Base-by-base conservation (phyloP, 2,113 vertebrate species). In the Rallus limicola region DNA sequence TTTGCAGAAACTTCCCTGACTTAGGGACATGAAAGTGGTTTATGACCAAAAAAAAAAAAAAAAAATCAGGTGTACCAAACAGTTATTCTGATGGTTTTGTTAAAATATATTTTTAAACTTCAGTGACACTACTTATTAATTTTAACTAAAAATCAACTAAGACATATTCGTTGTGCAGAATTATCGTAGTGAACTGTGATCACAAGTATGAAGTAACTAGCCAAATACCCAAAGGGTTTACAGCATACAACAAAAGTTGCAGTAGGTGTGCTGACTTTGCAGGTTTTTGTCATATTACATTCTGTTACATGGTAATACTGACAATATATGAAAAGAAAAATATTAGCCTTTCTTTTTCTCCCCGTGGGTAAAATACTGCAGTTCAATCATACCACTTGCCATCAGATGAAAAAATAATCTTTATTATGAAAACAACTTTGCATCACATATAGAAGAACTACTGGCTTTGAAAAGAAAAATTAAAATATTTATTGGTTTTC, bases 231-330 rank as follows among this genome's bases (percentile, higher is more conserved):
- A 91, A 53, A 90, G 82, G 44, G 3, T 67, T 92, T 82, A 52
- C 31, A 76, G 67, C 46, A 44, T 12, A 85, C 12, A 58, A 75
- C 50, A 81, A 68, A 79, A 65, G 8, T 69, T 94, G 88, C 64
- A 84, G 77, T 83, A 90, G 76, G 88, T 95, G 69, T 83, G 91
- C 88, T 89, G 86, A 92, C 65, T 95, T 81, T 46, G 86, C 83
- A 91, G 36, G 23, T 58, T 88, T 86, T 95, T 92, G 48, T 93
- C 72, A 91, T 89, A 76, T 44, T 79, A 62, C 70, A 68, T 94
- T 94, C 88, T 84, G 33, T 93, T 93, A 62, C 62, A 79, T 69
- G 55, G 36, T 31, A 95, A 90, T 87, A 67, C 38, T 75, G 71
- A 89, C 82, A 93, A 84, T 13, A 68, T 80, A 75, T 38, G 63